Percentiles rank a stretch among this genome's conserved stretches.
phyloP scores from a whole-genome alignment of 92 coral and sea anemone species.

The Epizoanthus fatuus region DNA sequence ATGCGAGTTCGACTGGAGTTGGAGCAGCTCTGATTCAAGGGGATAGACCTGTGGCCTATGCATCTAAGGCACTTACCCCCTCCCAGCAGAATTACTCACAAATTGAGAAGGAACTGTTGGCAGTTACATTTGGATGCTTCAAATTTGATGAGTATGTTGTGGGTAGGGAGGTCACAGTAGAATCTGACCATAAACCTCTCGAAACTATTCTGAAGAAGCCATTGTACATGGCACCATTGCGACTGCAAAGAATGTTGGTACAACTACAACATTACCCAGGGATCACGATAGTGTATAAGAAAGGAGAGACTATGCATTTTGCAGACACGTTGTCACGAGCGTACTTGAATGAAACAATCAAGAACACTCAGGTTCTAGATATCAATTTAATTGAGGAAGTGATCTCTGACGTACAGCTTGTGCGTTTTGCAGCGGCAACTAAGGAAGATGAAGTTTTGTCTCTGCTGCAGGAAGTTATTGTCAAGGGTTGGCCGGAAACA shows the following conservation, averaged over 20 bases:
- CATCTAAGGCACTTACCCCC: conserved; percentile 19
- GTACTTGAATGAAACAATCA: not conserved
- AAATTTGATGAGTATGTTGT: conserved; percentile 18
- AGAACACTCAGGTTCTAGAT: not conserved
- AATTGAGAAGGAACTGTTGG: conserved; percentile 23
- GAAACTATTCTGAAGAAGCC: not conserved
- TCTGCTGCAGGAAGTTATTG: too few species aligned
- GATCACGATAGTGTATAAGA: not conserved
- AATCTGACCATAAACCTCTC: conserved; percentile 14
- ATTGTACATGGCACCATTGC: not conserved
- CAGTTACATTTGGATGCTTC: not conserved
- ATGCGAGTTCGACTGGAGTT: not conserved
- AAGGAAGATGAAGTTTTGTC: too few species aligned
- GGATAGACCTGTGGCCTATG: conserved; percentile 22
- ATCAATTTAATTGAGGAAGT: too few species aligned
- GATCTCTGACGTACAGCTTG: too few species aligned
- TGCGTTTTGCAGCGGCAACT: too few species aligned
- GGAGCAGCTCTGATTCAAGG: conserved; percentile 21
- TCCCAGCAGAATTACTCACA: conserved; percentile 1
- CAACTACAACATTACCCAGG: not conserved
- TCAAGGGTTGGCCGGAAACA: too few species aligned
- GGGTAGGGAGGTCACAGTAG: conserved; percentile 6
- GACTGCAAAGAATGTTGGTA: not conserved
- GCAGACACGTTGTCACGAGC: not conserved
- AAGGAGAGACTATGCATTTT: not conserved